Evolutionary conservation across 1,140 invertebrate genomes (phyloP).

Genomic region (Apis mellifera): DNA sequence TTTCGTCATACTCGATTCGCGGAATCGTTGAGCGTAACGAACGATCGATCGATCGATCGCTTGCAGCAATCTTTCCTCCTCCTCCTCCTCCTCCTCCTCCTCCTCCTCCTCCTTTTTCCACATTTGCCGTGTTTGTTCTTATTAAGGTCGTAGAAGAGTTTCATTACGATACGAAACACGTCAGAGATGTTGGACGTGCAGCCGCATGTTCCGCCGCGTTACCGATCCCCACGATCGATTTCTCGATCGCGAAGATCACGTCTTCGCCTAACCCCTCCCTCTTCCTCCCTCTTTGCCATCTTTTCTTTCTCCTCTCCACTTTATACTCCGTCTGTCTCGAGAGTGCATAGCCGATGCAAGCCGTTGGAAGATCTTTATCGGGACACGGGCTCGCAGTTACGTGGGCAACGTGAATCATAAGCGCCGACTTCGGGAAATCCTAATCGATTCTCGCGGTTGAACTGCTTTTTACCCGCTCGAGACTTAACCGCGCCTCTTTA

Average conservation of each 20-base stretch:
- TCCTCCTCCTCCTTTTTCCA: not conserved
- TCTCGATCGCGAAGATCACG: slow-evolving; percentile 49
- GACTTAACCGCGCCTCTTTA: too few species aligned
- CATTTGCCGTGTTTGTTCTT: not conserved
- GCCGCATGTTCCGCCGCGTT: slow-evolving; percentile 28
- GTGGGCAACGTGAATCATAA: slow-evolving; percentile 48
- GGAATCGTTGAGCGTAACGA: slow-evolving; percentile 42
- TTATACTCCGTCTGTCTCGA: slow-evolving; percentile 36
- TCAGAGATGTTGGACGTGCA: slow-evolving; percentile 35
- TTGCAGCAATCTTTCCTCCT: not conserved
- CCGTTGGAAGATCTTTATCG: slow-evolving; percentile 51
- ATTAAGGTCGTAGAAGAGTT: slow-evolving; percentile 24
- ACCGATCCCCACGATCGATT: slow-evolving; percentile 52
- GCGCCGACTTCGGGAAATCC: slow-evolving; percentile 47
- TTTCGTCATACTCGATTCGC: slow-evolving; percentile 35
- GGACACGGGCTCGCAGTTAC: slow-evolving; percentile 43
- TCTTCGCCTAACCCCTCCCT: slow-evolving; percentile 33
- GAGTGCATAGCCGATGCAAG: slow-evolving; percentile 48
- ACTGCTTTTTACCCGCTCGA: slow-evolving; percentile 1
- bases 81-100: too few species aligned
- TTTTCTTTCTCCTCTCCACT: slow-evolving; percentile 5
- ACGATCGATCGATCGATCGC: slow-evolving; percentile 2
- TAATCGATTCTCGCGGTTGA: slow-evolving; percentile 32
- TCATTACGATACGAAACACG: slow-evolving; percentile 52
- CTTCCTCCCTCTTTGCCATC: not conserved